Evolutionary conservation across 2,113 vertebrate genomes (phyloP).

Genomic region (Crotalus horridus): DNA sequence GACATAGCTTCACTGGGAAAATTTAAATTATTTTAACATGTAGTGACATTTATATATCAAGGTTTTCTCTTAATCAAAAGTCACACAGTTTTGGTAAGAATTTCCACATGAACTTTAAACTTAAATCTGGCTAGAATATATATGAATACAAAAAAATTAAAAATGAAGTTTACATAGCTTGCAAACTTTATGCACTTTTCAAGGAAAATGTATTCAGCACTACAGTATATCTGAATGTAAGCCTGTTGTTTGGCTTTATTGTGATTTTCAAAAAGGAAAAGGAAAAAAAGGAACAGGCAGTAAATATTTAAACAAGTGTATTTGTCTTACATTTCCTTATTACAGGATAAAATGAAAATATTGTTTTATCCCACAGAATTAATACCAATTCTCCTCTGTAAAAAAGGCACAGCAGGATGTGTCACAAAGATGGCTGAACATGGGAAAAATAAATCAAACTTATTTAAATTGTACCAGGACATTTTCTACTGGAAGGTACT

Average conservation of each 20-base stretch:
- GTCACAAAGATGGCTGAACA: conserved; percentile 5
- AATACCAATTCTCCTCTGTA: conserved; percentile 18
- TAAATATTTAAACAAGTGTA: not conserved
- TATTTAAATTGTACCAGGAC: conserved; percentile 33
- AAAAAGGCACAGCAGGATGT: conserved; percentile 22
- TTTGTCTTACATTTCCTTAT: not conserved
- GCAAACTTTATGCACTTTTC: not conserved
- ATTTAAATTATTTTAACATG: not conserved
- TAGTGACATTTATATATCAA: not conserved
- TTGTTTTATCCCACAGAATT: not conserved
- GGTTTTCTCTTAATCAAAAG: not conserved
- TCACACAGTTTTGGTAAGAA: not conserved
- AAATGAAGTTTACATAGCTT: not conserved
- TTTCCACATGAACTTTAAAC: not conserved
- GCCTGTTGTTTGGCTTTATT: not conserved
- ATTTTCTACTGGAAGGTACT: conserved; percentile 34
- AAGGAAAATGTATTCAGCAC: not conserved
- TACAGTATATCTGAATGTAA: not conserved
- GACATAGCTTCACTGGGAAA: not conserved
- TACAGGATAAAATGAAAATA: not conserved
- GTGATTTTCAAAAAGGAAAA: not conserved
- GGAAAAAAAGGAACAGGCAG: not conserved
- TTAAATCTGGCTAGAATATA: not conserved
- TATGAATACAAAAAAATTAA: not conserved
- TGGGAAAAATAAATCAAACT: not conserved